Evolutionary conservation across 2,797 vertebrate species (phyloP).

Genomic region (Linurgus olivaceus): DNA sequence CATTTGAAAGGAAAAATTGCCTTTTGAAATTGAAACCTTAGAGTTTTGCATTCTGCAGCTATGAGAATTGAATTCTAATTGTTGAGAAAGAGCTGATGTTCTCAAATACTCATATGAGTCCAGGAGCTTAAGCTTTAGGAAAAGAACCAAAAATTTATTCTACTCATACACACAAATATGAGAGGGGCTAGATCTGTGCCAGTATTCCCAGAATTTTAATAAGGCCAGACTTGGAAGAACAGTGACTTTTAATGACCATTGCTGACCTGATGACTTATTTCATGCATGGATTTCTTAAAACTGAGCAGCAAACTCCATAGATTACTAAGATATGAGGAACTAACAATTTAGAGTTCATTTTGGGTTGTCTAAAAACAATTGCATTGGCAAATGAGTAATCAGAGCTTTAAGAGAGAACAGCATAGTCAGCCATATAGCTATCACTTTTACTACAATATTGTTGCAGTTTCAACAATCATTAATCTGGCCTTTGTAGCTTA

Average conservation of each 20-base stretch:
- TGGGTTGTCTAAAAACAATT: neutral
- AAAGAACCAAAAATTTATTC: neutral
- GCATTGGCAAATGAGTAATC: slow-evolving; percentile 45
- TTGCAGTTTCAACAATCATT: slow-evolving; percentile 61
- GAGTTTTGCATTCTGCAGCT: neutral
- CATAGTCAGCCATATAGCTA: neutral
- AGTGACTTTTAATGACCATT: neutral
- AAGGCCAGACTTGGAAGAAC: neutral
- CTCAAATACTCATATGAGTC: neutral
- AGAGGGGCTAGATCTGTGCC: neutral
- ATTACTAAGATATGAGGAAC: neutral
- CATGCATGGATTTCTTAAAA: neutral
- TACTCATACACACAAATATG: neutral
- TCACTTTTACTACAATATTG: slow-evolving; percentile 35
- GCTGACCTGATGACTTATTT: neutral
- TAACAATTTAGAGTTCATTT: neutral
- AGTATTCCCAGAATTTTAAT: neutral
- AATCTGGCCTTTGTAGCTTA: slow-evolving; percentile 69
- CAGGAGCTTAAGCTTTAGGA: neutral
- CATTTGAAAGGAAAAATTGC: neutral
- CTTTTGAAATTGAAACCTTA: neutral
- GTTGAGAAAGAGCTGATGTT: neutral
- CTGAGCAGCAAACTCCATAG: neutral
- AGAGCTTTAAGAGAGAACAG: neutral
- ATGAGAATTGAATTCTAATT: neutral